Base-by-base conservation (phyloP, 2,113 vertebrate species). In the Xyrauchen texanus region DNA sequence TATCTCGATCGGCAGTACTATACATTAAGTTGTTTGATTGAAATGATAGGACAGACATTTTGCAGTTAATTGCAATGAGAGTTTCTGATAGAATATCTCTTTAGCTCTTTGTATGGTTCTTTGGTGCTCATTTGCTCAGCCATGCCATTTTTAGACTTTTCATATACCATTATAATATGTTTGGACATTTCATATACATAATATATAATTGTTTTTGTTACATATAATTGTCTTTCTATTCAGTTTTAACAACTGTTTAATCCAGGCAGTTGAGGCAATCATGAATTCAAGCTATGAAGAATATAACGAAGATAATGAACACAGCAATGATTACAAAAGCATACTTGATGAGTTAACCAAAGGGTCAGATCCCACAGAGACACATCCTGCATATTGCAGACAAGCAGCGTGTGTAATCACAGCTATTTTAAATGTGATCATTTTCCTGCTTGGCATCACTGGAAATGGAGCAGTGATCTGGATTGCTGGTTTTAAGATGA, bases 381-480 rank as follows among this genome's bases (percentile, higher is more conserved):
- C 34, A 21, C 6, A 9, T 1, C 21, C 45, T 47, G 21, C 21
- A 86, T 52, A 78, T 55, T 63, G 79, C 4, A 68, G 34, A 0
- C 79, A 90, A 3, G 4, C 7, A 47, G 2, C 88, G 83, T 53
- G 68, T 65, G 61, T 89, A 15, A 21, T 16, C 8, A 11, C 88
- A 5, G 86, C 94, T 0, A 63, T 89, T 60, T 63, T 93, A 82
- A 95, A 89, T 62, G 89, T 87, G 3, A 0, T 93, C 0, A 90
- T 96, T 78, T 95, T 94, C 4, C 62, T 97, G 77, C 87, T 98
- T 6, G 97, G 97, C 5, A 79, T 94, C 47, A 78, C 88, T 68
- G 97, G 97, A 42, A 99, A 99, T 0, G 94, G 91, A 5, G 55
- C 98, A 0, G 97, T 99, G 69, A 97, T 99, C 6, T 88, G 92